These are phyloP conservation scores for Drosophila nigricruria DNA, from an alignment of 2,888 invertebrate species.

Conservation along the genomic window DNA sequence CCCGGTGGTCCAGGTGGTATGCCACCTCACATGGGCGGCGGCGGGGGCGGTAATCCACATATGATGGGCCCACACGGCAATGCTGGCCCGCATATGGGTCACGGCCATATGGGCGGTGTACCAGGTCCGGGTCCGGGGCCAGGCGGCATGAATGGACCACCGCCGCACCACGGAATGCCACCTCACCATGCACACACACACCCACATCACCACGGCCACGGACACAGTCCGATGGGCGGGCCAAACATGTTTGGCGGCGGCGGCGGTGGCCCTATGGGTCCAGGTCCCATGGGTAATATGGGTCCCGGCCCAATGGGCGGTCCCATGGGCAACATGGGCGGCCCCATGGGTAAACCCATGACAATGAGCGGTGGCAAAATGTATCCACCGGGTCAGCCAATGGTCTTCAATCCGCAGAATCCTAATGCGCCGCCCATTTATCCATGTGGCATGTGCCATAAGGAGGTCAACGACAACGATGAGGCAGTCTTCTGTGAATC, in stretches of 20 bases:
- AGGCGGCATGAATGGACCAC: conserved; percentile 81
- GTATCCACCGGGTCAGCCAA: conserved; percentile 97
- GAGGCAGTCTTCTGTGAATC: conserved; percentile 99
- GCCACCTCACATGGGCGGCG: conserved; percentile 75
- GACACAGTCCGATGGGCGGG: conserved; percentile 74
- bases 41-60: conserved; percentile 69
- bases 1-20: conserved; percentile 75
- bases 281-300: conserved; percentile 79
- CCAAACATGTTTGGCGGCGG: conserved; percentile 77
- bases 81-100: conserved; percentile 76
- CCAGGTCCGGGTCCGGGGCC: conserved; percentile 78
- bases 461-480: conserved; percentile 99
- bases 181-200: conserved; percentile 67
- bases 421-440: conserved; percentile 99
- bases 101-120: conserved; percentile 81
- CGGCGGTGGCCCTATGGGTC: conserved; percentile 79
- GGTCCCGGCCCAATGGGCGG: conserved; percentile 77
- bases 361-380: conserved; percentile 95
- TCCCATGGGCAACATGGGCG: conserved; percentile 78
- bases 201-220: conserved; percentile 65
- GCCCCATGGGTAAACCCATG: conserved; percentile 89
- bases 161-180: conserved; percentile 72
- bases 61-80: conserved; percentile 80
- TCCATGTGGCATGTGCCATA: conserved; percentile 98
- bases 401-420: conserved; percentile 99